phyloP scores from a whole-genome alignment of 2,888 invertebrate genomes.

The Drosophila antonietae region DNA sequence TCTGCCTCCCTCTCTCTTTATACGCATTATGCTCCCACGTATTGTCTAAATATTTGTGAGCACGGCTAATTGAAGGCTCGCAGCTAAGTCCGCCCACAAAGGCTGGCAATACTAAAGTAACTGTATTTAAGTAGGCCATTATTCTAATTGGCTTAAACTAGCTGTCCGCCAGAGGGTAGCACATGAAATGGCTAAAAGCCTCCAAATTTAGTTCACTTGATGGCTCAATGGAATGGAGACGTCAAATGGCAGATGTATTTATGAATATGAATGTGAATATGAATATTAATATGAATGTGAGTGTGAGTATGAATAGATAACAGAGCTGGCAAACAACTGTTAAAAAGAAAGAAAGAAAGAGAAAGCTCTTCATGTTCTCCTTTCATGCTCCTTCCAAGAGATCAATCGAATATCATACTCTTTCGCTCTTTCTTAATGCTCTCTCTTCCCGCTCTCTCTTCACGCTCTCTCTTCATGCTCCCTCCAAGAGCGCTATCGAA shows the following conservation, averaged over 20 bases:
- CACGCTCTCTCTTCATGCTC: too few species aligned
- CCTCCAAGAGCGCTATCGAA: too few species aligned
- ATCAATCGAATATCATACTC: too few species aligned
- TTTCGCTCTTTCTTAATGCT: too few species aligned
- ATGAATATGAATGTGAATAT: background rate
- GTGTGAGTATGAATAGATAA: background rate
- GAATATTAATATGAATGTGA: background rate
- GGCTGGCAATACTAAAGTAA: constrained; percentile 5
- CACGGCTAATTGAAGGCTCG: constrained; percentile 52
- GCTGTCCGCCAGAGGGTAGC: background rate
- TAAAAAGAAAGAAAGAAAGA: too few species aligned
- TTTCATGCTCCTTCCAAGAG: too few species aligned
- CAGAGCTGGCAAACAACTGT: too few species aligned
- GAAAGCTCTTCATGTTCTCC: too few species aligned
- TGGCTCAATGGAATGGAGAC: background rate
- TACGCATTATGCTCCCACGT: constrained; percentile 11
- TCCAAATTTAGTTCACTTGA: constrained; percentile 1
- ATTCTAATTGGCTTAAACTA: constrained; percentile 26
- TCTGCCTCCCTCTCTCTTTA: too few species aligned
- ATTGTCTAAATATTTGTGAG: constrained; percentile 35
- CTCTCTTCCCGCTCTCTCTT: too few species aligned
- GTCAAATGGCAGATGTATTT: background rate
- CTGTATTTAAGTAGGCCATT: constrained; percentile 35
- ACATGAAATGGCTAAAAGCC: background rate
- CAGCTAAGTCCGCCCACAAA: background rate